Conservation (phyloP, 2,888 invertebrate genomes). For the Acronicta psi region DNA sequence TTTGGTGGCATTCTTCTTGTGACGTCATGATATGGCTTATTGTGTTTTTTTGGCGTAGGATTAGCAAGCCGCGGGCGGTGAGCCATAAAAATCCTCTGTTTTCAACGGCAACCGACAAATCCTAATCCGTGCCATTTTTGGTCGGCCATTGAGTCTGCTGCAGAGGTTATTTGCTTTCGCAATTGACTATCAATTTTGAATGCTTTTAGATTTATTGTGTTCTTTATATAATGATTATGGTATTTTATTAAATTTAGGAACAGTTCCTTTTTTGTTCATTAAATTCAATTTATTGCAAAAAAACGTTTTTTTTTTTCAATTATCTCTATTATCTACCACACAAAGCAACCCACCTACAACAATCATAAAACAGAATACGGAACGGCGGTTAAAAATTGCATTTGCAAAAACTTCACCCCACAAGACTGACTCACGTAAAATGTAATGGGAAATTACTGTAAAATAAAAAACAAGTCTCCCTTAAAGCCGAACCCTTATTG, state of each 20-base stretch:
- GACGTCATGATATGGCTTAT: slow-evolving; percentile 78
- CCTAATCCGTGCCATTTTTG: slow-evolving; percentile 70
- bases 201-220: slow-evolving; percentile 31
- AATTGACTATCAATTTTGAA: slow-evolving; percentile 28
- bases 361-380: slow-evolving; percentile 55
- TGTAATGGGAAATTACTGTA: slow-evolving; percentile 71
- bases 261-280: not conserved
- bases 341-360: slow-evolving; percentile 42
- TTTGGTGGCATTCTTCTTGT: slow-evolving; percentile 75
- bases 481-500: slow-evolving; percentile 65
- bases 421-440: slow-evolving; percentile 65
- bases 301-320: slow-evolving; percentile 4
- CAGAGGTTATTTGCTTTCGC: slow-evolving; percentile 58
- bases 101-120: slow-evolving; percentile 66
- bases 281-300: not conserved
- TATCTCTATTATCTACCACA: slow-evolving; percentile 46
- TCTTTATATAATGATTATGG: slow-evolving; percentile 4
- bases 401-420: slow-evolving; percentile 63
- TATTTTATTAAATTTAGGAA: not conserved
- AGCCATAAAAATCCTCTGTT: slow-evolving; percentile 79
- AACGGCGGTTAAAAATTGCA: slow-evolving; percentile 58
- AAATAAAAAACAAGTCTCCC: slow-evolving; percentile 67
- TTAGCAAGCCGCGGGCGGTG: slow-evolving; percentile 77
- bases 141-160: slow-evolving; percentile 67
- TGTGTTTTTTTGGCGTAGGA: slow-evolving; percentile 83